These are phyloP conservation scores for Hymenochirus boettgeri DNA, from an alignment of 2,113 vertebrate genomes.

Conservation along the genomic window DNA sequence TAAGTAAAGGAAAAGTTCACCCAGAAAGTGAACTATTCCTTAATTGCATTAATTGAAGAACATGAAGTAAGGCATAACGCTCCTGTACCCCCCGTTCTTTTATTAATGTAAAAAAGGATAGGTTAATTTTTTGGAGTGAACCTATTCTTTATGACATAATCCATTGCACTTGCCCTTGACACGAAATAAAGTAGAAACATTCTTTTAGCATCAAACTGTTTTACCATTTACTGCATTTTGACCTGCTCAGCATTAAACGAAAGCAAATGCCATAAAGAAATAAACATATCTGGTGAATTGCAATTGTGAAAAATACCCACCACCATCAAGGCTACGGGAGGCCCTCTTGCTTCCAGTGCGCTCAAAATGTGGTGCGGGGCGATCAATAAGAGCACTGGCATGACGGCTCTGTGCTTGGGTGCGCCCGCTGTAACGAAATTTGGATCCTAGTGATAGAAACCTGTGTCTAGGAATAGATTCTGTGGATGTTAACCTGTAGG, in stretches of 20 bases:
- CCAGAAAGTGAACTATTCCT: no score
- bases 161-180: no score
- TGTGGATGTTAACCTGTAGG: conserved; percentile 81
- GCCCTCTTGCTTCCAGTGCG: conserved; percentile 89
- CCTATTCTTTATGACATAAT: no score
- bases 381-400: conserved; percentile 90
- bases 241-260: not conserved
- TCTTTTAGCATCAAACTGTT: not conserved
- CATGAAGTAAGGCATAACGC: no score
- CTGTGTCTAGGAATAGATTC: conserved; percentile 89
- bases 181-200: no score
- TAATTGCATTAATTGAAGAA: no score
- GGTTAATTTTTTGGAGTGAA: no score
- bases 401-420: conserved; percentile 93
- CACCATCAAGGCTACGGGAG: conserved; percentile 90
- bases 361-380: conserved; percentile 88
- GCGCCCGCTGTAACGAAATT: conserved; percentile 94
- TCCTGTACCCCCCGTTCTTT: no score
- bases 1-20: no score
- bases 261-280: not conserved
- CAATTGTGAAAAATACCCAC: conserved; percentile 55
- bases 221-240: not conserved
- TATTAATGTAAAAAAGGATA: no score
- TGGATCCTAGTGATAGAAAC: conserved; percentile 90
- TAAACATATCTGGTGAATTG: not conserved